Base-by-base conservation (phyloP, 2,113 vertebrate genomes). In the Eleginops maclovinus region DNA sequence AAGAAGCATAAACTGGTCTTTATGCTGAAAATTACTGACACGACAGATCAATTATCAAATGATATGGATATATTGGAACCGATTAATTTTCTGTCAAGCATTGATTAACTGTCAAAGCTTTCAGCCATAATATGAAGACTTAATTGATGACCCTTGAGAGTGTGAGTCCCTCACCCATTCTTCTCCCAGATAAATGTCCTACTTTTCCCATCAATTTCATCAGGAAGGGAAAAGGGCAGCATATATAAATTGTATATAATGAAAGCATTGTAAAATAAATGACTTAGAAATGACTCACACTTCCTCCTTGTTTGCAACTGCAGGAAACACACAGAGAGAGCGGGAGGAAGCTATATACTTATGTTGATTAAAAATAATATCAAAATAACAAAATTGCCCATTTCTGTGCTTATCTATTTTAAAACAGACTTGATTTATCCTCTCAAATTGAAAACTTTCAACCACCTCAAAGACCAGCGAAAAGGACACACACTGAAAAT, bases 231-330 rank as follows among this genome's bases (percentile, higher is more conserved):
- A 31, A 31, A 1, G 7, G 31, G 31, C 31, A 31, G 1, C 7
- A 31, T n/a, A 31, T 31, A 31, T 31, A 31, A 15, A 24, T 56
- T 22, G 21, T 11, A 4, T 24, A 40, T 65, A 51, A 44, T 13
- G 14, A 26, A 50, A 56, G 58, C 49, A 16, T 59, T 72, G 54
- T 28, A 31, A 56, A 31, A 28, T 47, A 81, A 40, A 47, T 41
- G 49, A 67, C n/a, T 26, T 10, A 28, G 40, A 81, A 40, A 47
- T 41, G 49, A 67, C n/a, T 26, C 14, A n/a, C 26, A 68, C 54
- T 26, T 46, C 47, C 19, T 24, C 46, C 24, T 66, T 67, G n/a
- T n/a, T n/a, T n/a, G n/a, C n/a, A n/a, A 19, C 59, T 79, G n/a
- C 21, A 31, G 5, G n/a, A 31, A 7, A 31, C 31, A 31, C 31